Conservation (phyloP, 2,797 vertebrate genomes). For the Melanotaenia maccullochi region DNA sequence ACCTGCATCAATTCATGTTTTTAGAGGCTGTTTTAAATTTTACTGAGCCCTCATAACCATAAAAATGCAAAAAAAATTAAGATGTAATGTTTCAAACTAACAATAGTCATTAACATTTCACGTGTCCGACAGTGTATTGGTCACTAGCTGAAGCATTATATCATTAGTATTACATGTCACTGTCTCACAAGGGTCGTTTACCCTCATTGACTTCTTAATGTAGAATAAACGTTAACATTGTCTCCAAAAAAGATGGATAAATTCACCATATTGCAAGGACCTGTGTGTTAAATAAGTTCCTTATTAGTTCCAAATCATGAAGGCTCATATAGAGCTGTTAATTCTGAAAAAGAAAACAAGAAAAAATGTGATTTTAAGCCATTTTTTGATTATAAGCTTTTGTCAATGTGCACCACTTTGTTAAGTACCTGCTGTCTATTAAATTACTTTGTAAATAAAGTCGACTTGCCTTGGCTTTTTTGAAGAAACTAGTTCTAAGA, state of each 20-base stretch:
- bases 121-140: conserved; percentile 1
- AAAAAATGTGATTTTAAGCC: no score
- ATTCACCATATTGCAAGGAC: conserved; percentile 18
- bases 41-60: background rate
- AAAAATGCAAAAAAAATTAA: background rate
- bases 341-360: no score
- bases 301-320: background rate
- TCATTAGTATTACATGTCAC: conserved; percentile 7
- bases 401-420: no score
- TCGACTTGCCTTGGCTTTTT: background rate
- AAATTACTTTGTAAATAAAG: background rate
- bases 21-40: background rate
- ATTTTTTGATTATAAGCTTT: background rate
- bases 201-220: conserved; percentile 26
- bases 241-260: conserved; percentile 9
- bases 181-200: conserved; percentile 29
- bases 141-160: conserved; percentile 9
- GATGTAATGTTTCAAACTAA: no score
- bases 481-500: background rate
- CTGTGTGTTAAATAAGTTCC: background rate
- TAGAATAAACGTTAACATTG: conserved; percentile 12
- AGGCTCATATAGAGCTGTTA: background rate
- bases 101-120: background rate
- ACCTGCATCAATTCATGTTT: background rate
- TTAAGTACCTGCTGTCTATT: background rate